Evolutionary conservation across 2,113 vertebrate species (phyloP).

Genomic region (Myotis lucifugus): DNA sequence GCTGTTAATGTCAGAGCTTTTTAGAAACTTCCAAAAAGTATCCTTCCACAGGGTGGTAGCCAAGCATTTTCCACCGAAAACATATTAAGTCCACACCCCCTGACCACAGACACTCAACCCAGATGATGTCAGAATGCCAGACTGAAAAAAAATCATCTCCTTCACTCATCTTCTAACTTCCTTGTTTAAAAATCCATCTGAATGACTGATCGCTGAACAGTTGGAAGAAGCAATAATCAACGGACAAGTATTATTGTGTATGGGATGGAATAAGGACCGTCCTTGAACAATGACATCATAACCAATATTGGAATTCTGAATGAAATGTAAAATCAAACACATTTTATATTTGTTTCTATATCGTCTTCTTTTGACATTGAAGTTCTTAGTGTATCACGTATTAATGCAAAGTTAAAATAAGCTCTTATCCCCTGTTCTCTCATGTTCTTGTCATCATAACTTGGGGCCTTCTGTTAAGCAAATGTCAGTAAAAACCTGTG

Average conservation of each 20-base stretch:
- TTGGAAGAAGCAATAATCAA: conserved; percentile 56
- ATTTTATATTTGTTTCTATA: conserved; percentile 62
- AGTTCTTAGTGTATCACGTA: conserved; percentile 36
- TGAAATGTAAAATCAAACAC: conserved; percentile 32
- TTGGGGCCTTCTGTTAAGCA: conserved; percentile 51
- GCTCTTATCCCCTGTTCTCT: conserved; percentile 34
- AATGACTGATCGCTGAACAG: conserved; percentile 9
- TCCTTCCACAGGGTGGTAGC: background rate
- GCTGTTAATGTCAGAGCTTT: background rate
- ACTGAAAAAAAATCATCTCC: background rate
- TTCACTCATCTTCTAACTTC: conserved; percentile 8
- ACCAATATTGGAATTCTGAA: conserved; percentile 46
- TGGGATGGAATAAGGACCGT: conserved; percentile 54
- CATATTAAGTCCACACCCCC: background rate
- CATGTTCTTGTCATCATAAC: conserved; percentile 43
- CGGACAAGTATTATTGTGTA: conserved; percentile 61
- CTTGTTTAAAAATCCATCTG: conserved; percentile 28
- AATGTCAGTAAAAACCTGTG: conserved; percentile 53
- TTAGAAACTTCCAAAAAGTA: background rate
- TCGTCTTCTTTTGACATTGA: conserved; percentile 49
- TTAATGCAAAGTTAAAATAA: conserved; percentile 57
- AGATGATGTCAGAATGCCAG: background rate
- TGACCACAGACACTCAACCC: background rate
- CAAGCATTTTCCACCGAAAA: background rate
- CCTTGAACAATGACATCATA: conserved; percentile 22